Percentiles rank a stretch among this genome's conserved stretches.
phyloP scores from a whole-genome alignment of 2,888 invertebrate genomes.

The Cantharis lateralis region DNA sequence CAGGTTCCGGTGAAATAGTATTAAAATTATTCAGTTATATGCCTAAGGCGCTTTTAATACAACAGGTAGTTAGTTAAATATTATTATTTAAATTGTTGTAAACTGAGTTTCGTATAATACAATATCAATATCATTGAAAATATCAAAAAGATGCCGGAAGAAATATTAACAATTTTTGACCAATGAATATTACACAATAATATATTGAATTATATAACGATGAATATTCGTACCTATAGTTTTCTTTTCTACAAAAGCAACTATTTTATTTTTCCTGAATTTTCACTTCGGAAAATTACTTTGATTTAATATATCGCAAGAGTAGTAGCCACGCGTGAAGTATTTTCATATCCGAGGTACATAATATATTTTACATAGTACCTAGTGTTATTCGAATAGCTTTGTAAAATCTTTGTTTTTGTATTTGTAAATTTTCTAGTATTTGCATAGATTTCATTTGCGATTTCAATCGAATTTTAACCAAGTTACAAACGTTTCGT shows the following conservation, averaged over 20 bases:
- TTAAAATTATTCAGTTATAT: background rate
- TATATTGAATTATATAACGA: too few relatives aligned
- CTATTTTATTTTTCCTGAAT: too few relatives aligned
- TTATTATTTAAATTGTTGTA: background rate
- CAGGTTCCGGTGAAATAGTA: background rate
- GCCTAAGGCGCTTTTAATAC: background rate
- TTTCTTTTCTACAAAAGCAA: too few relatives aligned
- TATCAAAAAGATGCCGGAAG: too few relatives aligned
- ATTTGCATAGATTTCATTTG: background rate
- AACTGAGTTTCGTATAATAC: background rate
- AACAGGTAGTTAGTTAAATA: background rate
- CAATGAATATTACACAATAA: too few relatives aligned
- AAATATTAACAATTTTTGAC: too few relatives aligned
- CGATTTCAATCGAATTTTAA: background rate
- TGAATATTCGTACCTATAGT: too few relatives aligned
- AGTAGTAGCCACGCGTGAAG: background rate
- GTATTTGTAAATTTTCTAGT: background rate
- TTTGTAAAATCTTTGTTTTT: background rate
- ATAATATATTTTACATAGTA: background rate
- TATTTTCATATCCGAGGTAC: too few relatives aligned
- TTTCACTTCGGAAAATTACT: too few relatives aligned
- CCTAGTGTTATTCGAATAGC: background rate
- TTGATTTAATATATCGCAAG: too few relatives aligned
- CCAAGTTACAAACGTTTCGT: background rate
- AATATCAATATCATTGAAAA: too few relatives aligned